Percentiles rank a stretch among this genome's conserved stretches.
Conservation (phyloP, 2,888 invertebrate genomes). For the Eilema griseolum region DNA sequence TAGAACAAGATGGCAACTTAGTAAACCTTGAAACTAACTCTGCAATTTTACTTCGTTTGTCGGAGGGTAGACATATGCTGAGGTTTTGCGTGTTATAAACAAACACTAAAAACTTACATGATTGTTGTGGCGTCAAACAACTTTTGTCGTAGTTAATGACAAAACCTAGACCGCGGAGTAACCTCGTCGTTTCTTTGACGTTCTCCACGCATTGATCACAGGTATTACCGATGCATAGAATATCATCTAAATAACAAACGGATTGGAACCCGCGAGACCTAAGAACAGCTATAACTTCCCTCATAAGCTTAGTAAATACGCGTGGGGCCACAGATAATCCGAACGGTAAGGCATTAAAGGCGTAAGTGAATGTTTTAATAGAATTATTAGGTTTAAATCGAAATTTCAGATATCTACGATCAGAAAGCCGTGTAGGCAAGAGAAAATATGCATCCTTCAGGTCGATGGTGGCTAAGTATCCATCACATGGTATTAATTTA, state of each 20-base stretch:
- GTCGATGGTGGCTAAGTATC: too few relatives aligned
- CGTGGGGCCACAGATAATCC: constrained; percentile 37
- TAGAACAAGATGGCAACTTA: too few relatives aligned
- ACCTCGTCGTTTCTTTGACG: constrained; percentile 2
- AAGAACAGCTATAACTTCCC: constrained; percentile 21
- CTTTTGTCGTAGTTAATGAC: not conserved
- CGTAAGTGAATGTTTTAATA: not conserved
- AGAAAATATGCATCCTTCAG: too few relatives aligned
- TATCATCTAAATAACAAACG: constrained; percentile 32
- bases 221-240: constrained; percentile 6
- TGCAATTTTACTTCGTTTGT: too few relatives aligned
- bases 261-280: constrained; percentile 25
- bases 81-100: too few relatives aligned
- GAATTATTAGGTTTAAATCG: not conserved
- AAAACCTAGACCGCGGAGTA: constrained; percentile 14
- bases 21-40: too few relatives aligned
- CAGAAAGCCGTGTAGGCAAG: not conserved
- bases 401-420: not conserved
- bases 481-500: too few relatives aligned
- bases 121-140: too few relatives aligned
- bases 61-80: too few relatives aligned
- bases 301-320: constrained; percentile 15
- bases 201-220: constrained; percentile 20
- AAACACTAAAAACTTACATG: not conserved
- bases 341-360: constrained; percentile 17